Conservation (phyloP, 2,888 invertebrate genomes). For the Tetropium fuscum region DNA sequence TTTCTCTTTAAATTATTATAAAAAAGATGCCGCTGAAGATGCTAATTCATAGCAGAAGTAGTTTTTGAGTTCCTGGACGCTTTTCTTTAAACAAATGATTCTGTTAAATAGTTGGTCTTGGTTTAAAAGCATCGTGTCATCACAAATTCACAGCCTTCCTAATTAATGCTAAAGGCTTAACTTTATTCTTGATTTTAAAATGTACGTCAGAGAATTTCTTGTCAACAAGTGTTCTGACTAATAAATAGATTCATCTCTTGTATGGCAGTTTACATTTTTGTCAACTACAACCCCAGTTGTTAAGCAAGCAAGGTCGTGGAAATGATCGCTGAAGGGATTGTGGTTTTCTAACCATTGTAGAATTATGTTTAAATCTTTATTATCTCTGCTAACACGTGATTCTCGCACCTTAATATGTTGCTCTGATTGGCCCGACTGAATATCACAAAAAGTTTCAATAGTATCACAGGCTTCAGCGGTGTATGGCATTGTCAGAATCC, state of each 20-base stretch:
- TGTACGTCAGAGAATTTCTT: neutral
- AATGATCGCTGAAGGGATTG: neutral
- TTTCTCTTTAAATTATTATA: too few species aligned
- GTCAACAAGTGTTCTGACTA: neutral
- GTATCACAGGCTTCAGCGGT: slow-evolving; percentile 10
- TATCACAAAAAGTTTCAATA: slow-evolving; percentile 13
- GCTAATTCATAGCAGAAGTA: slow-evolving; percentile 3
- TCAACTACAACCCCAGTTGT: neutral
- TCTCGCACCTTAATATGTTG: slow-evolving; percentile 19
- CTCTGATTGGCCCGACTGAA: neutral
- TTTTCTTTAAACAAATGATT: slow-evolving; percentile 7
- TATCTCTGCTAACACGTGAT: slow-evolving; percentile 6
- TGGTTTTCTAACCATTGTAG: neutral
- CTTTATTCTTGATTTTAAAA: neutral
- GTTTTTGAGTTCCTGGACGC: slow-evolving; percentile 3
- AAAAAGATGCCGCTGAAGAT: too few species aligned
- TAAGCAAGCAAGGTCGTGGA: neutral
- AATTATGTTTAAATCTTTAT: slow-evolving; percentile 2
- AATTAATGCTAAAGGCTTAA: neutral
- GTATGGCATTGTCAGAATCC: slow-evolving; percentile 8
- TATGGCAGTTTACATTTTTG: neutral
- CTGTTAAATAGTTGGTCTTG: slow-evolving; percentile 2
- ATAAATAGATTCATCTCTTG: neutral
- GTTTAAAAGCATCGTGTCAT: slow-evolving; percentile 8
- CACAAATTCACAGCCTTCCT: neutral